phyloP scores from a whole-genome alignment of 2,113 vertebrate genomes.

The Vidua macroura region DNA sequence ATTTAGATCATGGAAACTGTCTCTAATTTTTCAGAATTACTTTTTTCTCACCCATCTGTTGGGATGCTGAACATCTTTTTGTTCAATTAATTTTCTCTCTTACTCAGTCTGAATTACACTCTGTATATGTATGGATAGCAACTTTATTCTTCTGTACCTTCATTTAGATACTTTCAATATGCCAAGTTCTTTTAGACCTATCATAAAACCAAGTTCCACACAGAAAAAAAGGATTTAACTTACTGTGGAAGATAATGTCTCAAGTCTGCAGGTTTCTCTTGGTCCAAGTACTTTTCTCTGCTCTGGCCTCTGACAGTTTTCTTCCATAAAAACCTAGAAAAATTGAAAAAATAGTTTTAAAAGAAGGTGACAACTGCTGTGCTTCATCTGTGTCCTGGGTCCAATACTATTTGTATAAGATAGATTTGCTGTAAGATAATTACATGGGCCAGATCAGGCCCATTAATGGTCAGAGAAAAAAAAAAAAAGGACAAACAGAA shows the following conservation, averaged over 20 bases:
- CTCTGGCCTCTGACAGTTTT: background rate
- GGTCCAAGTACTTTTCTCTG: background rate
- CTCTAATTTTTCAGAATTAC: background rate
- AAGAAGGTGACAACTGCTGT: background rate
- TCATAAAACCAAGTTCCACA: background rate
- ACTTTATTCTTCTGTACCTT: background rate
- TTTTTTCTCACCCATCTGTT: background rate
- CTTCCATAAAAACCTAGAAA: background rate
- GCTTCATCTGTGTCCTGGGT: background rate
- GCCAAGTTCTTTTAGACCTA: background rate
- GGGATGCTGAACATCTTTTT: background rate
- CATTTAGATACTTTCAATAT: background rate
- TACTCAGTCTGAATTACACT: background rate
- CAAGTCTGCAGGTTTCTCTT: background rate
- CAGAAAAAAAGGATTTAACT: background rate
- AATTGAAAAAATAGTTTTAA: background rate
- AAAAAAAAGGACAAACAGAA: too few relatives aligned
- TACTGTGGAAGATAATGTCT: background rate
- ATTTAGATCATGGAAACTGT: background rate
- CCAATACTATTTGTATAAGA: background rate
- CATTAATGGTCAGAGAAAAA: background rate
- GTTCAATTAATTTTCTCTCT: background rate
- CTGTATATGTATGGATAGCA: background rate
- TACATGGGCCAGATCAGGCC: background rate
- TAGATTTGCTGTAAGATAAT: background rate